These are phyloP conservation scores for Apotomis betuletana DNA, from an alignment of 2,888 invertebrate species.

Conservation along the genomic window DNA sequence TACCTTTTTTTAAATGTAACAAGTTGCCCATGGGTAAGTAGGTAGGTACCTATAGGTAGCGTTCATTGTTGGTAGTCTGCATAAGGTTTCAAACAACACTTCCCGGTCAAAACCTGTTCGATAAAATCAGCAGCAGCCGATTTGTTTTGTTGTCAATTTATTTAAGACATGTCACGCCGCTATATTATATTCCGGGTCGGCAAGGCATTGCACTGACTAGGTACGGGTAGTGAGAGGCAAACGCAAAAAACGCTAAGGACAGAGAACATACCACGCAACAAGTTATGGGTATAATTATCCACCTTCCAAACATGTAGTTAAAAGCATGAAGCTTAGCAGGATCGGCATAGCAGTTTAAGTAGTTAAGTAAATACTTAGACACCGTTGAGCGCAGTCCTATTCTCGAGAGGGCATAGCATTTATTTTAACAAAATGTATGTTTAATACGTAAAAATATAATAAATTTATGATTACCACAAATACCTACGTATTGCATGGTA, in stretches of 20 bases:
- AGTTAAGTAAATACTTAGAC: background rate
- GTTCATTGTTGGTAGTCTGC: too few species aligned
- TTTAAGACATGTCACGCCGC: constrained; percentile 23
- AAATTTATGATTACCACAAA: too few species aligned
- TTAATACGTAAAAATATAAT: too few species aligned
- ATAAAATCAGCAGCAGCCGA: constrained; percentile 32
- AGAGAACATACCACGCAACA: constrained; percentile 44
- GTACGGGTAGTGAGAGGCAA: constrained; percentile 48
- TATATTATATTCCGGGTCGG: constrained; percentile 27
- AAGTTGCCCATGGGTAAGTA: too few species aligned
- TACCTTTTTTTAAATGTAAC: too few species aligned
- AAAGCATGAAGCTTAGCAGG: constrained; percentile 21
- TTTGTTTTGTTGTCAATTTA: constrained; percentile 18
- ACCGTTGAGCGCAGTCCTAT: too few species aligned
- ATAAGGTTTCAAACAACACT: constrained; percentile 2
- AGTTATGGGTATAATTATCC: constrained; percentile 27
- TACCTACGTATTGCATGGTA: too few species aligned
- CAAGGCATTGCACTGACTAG: constrained; percentile 41
- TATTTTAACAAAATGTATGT: too few species aligned
- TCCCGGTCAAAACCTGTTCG: constrained; percentile 34
- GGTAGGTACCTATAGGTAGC: too few species aligned
- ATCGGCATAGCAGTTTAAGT: constrained; percentile 8
- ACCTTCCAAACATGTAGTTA: constrained; percentile 30
- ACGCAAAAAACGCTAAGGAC: constrained; percentile 49
- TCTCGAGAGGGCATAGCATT: too few species aligned